phyloP scores from a whole-genome alignment of 2,888 invertebrate species.

The Lampropteryx suffumata region DNA sequence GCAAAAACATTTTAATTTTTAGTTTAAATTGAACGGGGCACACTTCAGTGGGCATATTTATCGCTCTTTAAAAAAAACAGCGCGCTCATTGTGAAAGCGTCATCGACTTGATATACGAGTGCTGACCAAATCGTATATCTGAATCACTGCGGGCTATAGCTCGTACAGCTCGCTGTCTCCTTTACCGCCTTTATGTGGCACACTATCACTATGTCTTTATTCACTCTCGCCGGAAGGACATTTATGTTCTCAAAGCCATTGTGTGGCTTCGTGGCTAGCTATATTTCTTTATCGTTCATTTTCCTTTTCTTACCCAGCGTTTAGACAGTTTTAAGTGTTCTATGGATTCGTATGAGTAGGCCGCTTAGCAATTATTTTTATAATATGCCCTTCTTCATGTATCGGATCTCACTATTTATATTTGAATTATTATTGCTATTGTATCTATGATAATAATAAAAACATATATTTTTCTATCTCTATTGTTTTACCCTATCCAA shows the following conservation, averaged over 20 bases:
- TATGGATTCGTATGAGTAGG: no score
- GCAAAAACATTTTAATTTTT: constrained; percentile 15
- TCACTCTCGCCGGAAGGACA: constrained; percentile 53
- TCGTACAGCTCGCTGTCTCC: constrained; percentile 48
- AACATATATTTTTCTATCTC: no score
- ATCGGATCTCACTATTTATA: no score
- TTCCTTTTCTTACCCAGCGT: background rate
- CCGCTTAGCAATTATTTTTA: no score
- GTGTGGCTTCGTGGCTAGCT: constrained; percentile 48
- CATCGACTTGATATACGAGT: constrained; percentile 67
- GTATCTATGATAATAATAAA: no score
- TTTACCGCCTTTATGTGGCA: constrained; percentile 49
- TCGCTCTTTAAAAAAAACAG: constrained; percentile 53
- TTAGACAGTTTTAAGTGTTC: background rate
- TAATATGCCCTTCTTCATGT: no score
- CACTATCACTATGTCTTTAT: constrained; percentile 63
- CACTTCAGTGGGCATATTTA: constrained; percentile 61
- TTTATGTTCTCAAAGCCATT: constrained; percentile 63
- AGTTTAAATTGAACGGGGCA: constrained; percentile 45
- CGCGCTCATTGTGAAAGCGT: constrained; percentile 54
- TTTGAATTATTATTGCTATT: no score
- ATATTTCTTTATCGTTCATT: constrained; percentile 41
- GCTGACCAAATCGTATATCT: constrained; percentile 74
- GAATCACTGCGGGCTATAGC: constrained; percentile 61
- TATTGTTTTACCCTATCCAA: no score